Percentiles rank a stretch among this genome's conserved stretches.
phyloP scores from a whole-genome alignment of 2,797 vertebrate species.

The Perodicticus potto region DNA sequence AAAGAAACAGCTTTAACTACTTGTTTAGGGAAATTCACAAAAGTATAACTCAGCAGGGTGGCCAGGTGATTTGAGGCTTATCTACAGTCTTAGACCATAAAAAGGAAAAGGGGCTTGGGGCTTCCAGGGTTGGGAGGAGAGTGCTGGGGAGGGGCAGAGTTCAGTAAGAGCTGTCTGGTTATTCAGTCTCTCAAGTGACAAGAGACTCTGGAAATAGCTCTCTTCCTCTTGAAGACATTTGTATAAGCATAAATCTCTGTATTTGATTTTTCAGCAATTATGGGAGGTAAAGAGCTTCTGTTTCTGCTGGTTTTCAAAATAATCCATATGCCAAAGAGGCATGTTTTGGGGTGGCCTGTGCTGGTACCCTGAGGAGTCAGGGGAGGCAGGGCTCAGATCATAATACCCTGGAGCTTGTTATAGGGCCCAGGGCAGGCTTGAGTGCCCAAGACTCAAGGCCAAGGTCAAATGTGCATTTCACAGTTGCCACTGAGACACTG shows the following conservation, averaged over 20 bases:
- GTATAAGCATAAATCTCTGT: neutral
- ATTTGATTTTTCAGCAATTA: neutral
- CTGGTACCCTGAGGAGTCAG: neutral
- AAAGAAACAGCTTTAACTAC: neutral
- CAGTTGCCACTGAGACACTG: rapidly evolving
- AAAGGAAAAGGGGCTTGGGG: neutral
- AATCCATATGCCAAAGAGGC: neutral
- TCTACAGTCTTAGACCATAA: neutral
- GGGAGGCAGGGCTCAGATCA: no score
- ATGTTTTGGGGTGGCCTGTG: neutral
- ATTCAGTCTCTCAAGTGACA: neutral
- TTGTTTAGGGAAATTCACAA: neutral
- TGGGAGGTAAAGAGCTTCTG: neutral
- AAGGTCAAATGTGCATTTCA: neutral
- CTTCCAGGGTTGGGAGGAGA: neutral
- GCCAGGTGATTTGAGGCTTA: neutral
- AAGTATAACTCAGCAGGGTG: neutral
- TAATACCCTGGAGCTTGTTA: neutral
- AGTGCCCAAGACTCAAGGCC: neutral
- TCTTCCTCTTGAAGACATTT: neutral
- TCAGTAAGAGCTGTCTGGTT: neutral
- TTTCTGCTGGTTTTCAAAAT: neutral
- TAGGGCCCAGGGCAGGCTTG: neutral
- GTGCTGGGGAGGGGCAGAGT: neutral
- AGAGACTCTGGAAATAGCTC: neutral